Evolutionary conservation across 2,888 invertebrate species (phyloP), one percentile per base, ranked within the genome.

Genomic region (Zaprionus lineosus): DNA sequence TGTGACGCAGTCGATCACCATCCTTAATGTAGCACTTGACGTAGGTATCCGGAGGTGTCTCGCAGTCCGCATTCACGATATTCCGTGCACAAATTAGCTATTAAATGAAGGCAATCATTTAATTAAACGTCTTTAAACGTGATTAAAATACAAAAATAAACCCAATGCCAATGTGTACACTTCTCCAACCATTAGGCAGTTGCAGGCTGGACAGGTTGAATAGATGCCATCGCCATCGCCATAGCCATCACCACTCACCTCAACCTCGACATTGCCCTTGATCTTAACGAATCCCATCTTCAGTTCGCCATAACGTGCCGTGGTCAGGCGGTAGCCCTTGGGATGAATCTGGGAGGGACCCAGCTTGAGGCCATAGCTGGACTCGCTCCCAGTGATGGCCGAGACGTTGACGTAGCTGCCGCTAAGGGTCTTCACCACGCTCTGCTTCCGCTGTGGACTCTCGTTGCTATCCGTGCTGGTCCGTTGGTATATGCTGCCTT

Each of bases 21-120:
- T 97, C 97, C 56, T 96, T 94, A 58, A 97, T 92, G 88, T 97
- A 97, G 71, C 97, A 97, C 91, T 98, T 97, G 47, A 97, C 97
- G 91, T 98, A 98, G 12, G 97, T 97, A 89, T 98, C 97, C 88
- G 94, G 92, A 73, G 94, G 93, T 44, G 94, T 93, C 82, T 95
- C 95, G 57, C 93, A 92, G 83, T 94, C 94, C 51, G 93, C 93
- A 14, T 92, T 92, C 41, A 93, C 92, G 63, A 95, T 93, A 74
- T 93, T 94, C 71, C 93, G 91, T 1, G 94, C 95, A 73, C 93
- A 93, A 53, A 94, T 92, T 18, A 95, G 93, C 91, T 91, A 60
- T 0, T 43, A 59, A 24, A 4, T 2, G 3, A 18, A 15, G 28
- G n/a, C 29, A 14, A n/a, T 16, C 15, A 34, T 28, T 37, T 11